Conservation (phyloP, 2,113 vertebrate species). For the Halichoeres trimaculatus region DNA sequence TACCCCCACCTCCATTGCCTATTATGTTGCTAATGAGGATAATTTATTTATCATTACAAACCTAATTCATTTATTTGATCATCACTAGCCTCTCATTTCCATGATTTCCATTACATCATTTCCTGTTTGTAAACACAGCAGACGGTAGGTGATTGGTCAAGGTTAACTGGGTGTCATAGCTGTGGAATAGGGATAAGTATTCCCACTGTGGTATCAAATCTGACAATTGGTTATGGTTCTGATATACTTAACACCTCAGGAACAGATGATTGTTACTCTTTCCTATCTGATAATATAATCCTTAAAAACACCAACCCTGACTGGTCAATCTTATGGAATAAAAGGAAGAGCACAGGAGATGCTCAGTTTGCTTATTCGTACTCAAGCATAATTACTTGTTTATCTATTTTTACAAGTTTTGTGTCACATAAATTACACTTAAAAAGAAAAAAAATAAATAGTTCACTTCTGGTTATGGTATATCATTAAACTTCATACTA, state of each 20-base stretch:
- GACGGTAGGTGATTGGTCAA: conserved; percentile 40
- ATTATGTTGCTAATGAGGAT: conserved; percentile 82
- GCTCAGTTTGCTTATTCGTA: too few relatives aligned
- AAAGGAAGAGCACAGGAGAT: not conserved
- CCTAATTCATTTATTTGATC: conserved; percentile 84
- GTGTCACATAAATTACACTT: too few relatives aligned
- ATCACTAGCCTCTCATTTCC: conserved; percentile 70
- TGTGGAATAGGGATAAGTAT: not conserved
- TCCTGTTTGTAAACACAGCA: conserved; percentile 64
- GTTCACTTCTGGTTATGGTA: too few relatives aligned
- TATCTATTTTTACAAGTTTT: too few relatives aligned
- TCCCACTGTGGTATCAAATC: not conserved
- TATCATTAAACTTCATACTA: too few relatives aligned
- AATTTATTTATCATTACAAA: conserved; percentile 84
- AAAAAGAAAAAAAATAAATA: too few relatives aligned
- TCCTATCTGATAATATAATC: not conserved
- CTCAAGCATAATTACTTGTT: too few relatives aligned
- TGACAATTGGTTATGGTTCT: not conserved
- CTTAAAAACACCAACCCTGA: not conserved
- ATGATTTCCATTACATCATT: conserved; percentile 68
- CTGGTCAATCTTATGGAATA: conserved; percentile 6
- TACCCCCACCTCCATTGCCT: conserved; percentile 76
- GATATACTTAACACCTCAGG: not conserved
- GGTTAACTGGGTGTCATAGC: conserved; percentile 45
- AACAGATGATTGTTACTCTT: not conserved